Conservation (phyloP, 1,140 invertebrate species). For the Cotesia glomerata region DNA sequence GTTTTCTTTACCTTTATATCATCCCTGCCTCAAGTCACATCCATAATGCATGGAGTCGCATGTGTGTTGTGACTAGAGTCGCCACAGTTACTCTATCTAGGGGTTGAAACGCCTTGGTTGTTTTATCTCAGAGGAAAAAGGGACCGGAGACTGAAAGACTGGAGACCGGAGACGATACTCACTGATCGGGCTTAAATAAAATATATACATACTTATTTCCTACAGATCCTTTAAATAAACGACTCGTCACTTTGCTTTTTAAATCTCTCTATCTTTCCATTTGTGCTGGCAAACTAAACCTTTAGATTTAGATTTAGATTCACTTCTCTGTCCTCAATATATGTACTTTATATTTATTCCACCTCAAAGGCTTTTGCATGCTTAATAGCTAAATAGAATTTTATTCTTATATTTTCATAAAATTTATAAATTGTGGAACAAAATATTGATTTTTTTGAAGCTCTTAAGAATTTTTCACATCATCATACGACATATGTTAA, state of each 20-base stretch:
- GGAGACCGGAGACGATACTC: constrained; percentile 32
- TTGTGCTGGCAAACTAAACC: no score
- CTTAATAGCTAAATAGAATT: no score
- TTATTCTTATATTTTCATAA: no score
- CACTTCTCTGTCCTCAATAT: no score
- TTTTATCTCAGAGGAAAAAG: not conserved
- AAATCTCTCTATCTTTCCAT: not conserved
- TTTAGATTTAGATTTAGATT: no score
- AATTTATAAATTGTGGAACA: no score
- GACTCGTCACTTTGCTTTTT: constrained; percentile 7
- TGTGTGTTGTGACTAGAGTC: constrained; percentile 35
- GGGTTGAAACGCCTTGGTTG: constrained; percentile 2
- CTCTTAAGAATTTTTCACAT: no score
- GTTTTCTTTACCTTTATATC: not conserved
- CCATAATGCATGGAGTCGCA: constrained; percentile 46
- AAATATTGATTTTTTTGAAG: no score
- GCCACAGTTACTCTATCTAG: constrained; percentile 25
- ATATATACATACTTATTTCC: constrained; percentile 36
- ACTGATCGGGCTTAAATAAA: constrained; percentile 45
- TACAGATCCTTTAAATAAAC: constrained; percentile 13
- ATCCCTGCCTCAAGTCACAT: constrained; percentile 39
- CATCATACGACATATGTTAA: no score
- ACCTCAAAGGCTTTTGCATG: no score
- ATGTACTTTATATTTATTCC: no score
- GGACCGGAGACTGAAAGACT: not conserved